phyloP scores from a whole-genome alignment of 2,797 vertebrate genomes.

The Pangasius larnaudii region DNA sequence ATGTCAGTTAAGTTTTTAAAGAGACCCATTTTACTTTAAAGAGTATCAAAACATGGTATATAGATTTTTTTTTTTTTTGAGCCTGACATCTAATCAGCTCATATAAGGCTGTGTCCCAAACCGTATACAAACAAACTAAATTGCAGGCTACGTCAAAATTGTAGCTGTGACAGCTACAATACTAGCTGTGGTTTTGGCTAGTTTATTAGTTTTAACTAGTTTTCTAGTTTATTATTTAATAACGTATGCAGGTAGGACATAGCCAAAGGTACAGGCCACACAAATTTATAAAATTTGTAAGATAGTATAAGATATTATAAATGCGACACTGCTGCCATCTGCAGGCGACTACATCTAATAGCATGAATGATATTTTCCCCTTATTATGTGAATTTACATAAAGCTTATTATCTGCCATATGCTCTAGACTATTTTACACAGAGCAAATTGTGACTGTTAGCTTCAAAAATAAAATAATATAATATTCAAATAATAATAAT shows the following conservation, averaged over 20 bases:
- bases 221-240: conserved; percentile 2
- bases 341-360: conserved; percentile 7
- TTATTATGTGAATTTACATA: neutral
- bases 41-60: neutral
- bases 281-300: neutral
- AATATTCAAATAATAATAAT: neutral
- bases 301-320: neutral
- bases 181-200: neutral
- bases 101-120: neutral
- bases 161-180: neutral
- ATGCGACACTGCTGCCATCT: conserved; percentile 40
- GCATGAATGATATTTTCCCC: neutral
- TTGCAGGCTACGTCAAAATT: neutral
- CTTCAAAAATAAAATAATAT: neutral
- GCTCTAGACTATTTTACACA: conserved; percentile 29
- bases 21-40: neutral
- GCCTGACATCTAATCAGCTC: neutral
- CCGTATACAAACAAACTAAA: neutral
- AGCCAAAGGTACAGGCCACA: neutral
- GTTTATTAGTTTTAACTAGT: neutral
- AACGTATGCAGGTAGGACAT: neutral
- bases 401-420: conserved; percentile 47
- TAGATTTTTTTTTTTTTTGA: neutral
- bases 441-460: conserved; percentile 56
- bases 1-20: conserved; percentile 11